Base-by-base conservation (phyloP, 2,797 vertebrate species). In the Bovichtus variegatus region DNA sequence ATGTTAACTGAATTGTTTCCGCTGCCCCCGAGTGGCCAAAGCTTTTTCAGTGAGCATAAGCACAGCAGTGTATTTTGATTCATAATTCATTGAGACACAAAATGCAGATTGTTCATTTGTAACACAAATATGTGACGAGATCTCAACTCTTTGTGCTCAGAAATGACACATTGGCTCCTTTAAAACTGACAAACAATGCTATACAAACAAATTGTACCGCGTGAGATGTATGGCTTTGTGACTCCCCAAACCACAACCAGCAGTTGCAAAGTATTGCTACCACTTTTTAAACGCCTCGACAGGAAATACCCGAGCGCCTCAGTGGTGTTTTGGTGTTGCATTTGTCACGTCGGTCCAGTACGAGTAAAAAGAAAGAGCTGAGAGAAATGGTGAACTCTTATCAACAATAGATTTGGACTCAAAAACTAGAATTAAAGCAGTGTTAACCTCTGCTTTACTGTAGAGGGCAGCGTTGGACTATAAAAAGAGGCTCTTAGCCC, bases 391-490 rank as follows among this genome's bases (percentile, higher is more conserved):
- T 34, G 31, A 9, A 9, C 13, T 12, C 9, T n/a, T 21, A 19
- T 12, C 19, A 4, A 34, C 19, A 23, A 63, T 8, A 21, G 2
- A 18, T 64, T n/a, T 0, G 16, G 2, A 34, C 19, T 18, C 9
- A 36, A 23, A 31, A 58, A 19, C 13, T 13, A n/a, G 19, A 7
- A 1, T 6, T 2, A 3, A 5, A 41, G 27, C 58, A 60, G 67
- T 62, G 44, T 0, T 62, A 12, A 16, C 19, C 15, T 59, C 9
- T 66, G 15, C 10, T 44, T 27, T 1, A 25, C 76, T 73, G 19
- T 3, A 68, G 81, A 61, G 55, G 74, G 80, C 78, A 76, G 75
- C 9, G 5, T 47, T 53, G 50, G 9, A 51, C 46, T 13, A 11
- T 38, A 43, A 19, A 29, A 59, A 27, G 31, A 46, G 21, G 9